Evolutionary conservation across 2,113 vertebrate genomes (phyloP).

Genomic region (Calidris pugnax): DNA sequence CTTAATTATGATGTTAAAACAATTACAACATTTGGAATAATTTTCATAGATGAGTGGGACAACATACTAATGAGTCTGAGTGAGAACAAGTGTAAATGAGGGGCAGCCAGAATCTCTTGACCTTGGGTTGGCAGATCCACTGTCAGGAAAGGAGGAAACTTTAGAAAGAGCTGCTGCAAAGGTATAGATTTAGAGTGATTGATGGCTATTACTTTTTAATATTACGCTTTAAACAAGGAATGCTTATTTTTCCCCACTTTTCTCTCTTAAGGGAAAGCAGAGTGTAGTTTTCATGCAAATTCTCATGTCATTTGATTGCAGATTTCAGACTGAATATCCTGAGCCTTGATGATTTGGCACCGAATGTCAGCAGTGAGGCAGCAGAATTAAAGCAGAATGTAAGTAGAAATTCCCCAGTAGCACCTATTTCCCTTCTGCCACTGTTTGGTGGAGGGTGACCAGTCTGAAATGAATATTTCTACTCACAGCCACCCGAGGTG

Average conservation of each 20-base stretch:
- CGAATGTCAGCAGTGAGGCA: background rate
- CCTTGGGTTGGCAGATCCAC: background rate
- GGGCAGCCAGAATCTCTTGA: background rate
- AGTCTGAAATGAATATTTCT: background rate
- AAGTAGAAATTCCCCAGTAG: background rate
- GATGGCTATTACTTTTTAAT: background rate
- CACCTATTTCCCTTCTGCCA: background rate
- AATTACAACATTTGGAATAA: background rate
- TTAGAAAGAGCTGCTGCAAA: background rate
- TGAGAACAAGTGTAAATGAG: background rate
- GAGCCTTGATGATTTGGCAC: conserved; percentile 83
- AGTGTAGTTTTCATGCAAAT: background rate
- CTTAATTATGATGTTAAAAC: background rate
- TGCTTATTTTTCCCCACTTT: background rate
- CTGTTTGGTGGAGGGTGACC: too few relatives aligned
- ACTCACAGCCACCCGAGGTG: background rate
- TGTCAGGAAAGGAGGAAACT: background rate
- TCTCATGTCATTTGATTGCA: conserved; percentile 37
- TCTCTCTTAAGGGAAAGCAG: background rate
- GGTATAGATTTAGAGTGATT: background rate
- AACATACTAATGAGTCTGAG: background rate
- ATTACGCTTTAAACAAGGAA: background rate
- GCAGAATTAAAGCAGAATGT: conserved; percentile 48
- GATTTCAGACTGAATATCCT: conserved; percentile 84
- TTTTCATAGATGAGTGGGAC: background rate